Percentiles rank a stretch among this genome's conserved stretches.
Conservation (phyloP, 2,888 invertebrate genomes). For the Limnephilus auricula region DNA sequence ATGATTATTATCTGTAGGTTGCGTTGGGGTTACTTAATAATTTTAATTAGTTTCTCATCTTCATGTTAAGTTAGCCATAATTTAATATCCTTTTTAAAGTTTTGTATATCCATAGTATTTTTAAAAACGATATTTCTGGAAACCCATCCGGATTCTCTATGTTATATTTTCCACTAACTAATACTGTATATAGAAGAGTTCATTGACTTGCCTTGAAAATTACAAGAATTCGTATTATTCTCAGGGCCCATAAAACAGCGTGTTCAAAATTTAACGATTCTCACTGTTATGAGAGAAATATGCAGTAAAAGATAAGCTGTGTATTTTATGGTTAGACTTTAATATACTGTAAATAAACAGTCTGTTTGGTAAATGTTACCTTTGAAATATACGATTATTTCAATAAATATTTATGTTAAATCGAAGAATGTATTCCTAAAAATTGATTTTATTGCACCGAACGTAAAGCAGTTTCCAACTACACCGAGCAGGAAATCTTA, state of each 20-base stretch:
- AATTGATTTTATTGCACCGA: neutral
- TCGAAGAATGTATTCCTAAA: neutral
- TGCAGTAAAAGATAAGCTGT: neutral
- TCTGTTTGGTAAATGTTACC: neutral
- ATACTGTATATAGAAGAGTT: neutral
- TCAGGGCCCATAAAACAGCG: neutral
- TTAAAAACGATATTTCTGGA: neutral
- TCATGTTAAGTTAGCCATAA: too few species aligned
- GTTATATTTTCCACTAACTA: neutral
- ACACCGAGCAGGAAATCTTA: too few species aligned
- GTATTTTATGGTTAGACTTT: neutral
- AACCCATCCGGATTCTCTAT: neutral
- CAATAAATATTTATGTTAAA: too few species aligned
- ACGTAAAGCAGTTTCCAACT: too few species aligned
- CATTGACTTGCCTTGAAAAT: neutral
- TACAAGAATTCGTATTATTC: neutral
- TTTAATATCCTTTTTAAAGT: too few species aligned
- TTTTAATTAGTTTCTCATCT: too few species aligned
- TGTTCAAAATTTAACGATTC: neutral
- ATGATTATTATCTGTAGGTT: too few species aligned
- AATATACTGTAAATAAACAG: neutral
- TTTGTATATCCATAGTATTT: too few species aligned
- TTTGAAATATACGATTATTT: neutral
- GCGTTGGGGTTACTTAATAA: too few species aligned
- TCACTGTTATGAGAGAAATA: neutral